Evolutionary conservation across 2,797 vertebrate species (phyloP), one percentile per base, ranked within the genome.

Genomic region (Pyrocephalus nanus): DNA sequence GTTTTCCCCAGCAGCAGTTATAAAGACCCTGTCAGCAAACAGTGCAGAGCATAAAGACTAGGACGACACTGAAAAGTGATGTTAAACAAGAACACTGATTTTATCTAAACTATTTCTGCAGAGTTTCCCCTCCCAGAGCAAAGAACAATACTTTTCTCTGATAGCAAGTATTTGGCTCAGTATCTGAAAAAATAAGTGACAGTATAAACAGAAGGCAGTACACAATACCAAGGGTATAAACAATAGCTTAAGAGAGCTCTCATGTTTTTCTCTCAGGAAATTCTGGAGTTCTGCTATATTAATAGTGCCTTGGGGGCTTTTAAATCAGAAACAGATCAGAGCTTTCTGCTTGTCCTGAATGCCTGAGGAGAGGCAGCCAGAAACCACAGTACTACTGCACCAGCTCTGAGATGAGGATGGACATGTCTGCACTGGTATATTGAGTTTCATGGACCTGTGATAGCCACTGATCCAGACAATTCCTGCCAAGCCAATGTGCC

Each of bases 211-310:
- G 73, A 74, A 81, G 64, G 27, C 34, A 0, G 18, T 72, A 69
- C 32, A 83, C 43, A 90, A 92, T 92, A 73, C n/a, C 45, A 62
- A 38, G 8, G 1, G 4, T 72, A 76, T 51, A 62, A 82, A 97
- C 87, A 96, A 96, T 86, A 82, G 53, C 54, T 96, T 62, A 64
- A 93, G 88, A 60, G 73, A 78, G 11, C 11, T 74, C 13, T 64
- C 11, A 6, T 27, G 15, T 77, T 86, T 84, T 88, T 78, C 27
- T 81, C 42, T 75, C 78, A 93, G 92, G 96, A 94, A 96, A 43
- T 85, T 65, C 64, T 61, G 55, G 25, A 15, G 38, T 25, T 72
- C 80, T 86, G 38, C 26, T 64, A 87, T 12, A 69, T 78, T 87
- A 86, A 77, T 66, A 42, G 19, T 76, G 65, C 32, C 32, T 89